Base-by-base conservation (phyloP, 2,797 vertebrate genomes). In the Anguilla obscura region DNA sequence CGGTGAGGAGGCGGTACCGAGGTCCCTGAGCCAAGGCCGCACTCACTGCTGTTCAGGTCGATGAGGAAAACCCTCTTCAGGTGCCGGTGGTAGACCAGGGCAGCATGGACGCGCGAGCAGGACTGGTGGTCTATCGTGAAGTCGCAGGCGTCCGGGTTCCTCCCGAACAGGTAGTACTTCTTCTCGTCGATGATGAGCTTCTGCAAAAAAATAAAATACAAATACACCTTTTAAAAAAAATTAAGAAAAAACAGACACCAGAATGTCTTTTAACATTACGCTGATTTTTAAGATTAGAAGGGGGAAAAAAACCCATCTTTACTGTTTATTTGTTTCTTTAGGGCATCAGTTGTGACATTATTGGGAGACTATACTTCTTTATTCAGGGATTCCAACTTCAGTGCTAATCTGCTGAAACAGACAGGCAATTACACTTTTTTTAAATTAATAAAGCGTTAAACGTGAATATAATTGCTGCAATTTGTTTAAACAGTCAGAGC, bases 171-270 rank as follows among this genome's bases (percentile, higher is more conserved):
- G 95, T 98, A 98, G 92, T 96, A 98, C 91, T 98, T 97, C 94
- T 98, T 98, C 92, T 98, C 97, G 93, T 98, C 97, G 90, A 98
- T 97, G 90, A 98, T 97, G 88, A 98, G 94, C 93, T 98, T 98
- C 97, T 98, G 94, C 91, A 92, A 86, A 87, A 88, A 87, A 92
- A 92, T 89, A 93, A 7, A 54, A 52, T 21, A 4, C 45, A n/a
- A 16, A 52, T 8, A 52, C 7, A 52, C 50, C 50, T 52, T 52
- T 52, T 52, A 52, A 52, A 12, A 52, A 52, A 52, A 8, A 4
- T 8, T 52, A 1, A 12, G 10, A 52, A 52, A 27, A 45, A 33
- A 24, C 76, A 66, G 12, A 84, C 14, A 52, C 0, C 24, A 54
- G 50, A 52, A n/a, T 1, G 50, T n/a, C 45, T 18, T 18, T 48